Conservation (phyloP, 2,113 vertebrate genomes). For the Hystrix cristata region DNA sequence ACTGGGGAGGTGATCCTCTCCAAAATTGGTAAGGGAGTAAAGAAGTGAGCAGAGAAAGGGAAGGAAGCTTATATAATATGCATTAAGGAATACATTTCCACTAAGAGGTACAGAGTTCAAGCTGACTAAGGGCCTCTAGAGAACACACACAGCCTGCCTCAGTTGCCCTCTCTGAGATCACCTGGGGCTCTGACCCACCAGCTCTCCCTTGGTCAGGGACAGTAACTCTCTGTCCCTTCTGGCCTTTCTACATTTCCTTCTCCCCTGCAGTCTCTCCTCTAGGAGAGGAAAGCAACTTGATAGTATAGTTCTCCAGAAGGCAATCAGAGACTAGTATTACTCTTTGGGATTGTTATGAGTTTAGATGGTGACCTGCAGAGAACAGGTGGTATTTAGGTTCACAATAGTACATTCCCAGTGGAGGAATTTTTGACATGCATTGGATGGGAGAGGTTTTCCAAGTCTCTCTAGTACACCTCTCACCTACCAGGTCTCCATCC, state of each 20-base stretch:
- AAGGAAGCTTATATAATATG: neutral
- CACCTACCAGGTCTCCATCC: neutral
- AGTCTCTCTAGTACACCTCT: neutral
- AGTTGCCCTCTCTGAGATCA: neutral
- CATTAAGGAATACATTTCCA: neutral
- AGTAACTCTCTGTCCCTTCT: neutral
- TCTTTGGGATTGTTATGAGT: neutral
- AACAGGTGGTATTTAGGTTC: neutral
- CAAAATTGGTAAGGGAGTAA: neutral
- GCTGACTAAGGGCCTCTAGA: neutral
- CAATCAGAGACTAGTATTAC: neutral
- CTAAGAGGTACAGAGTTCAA: neutral
- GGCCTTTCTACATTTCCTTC: neutral
- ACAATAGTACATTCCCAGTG: neutral
- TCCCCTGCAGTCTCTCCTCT: neutral
- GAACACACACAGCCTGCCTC: neutral
- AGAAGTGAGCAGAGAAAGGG: neutral
- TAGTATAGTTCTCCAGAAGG: neutral
- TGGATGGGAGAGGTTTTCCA: neutral
- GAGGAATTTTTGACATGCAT: neutral
- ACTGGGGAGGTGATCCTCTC: neutral
- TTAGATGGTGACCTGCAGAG: neutral
- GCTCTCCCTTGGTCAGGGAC: neutral
- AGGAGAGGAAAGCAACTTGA: slow-evolving; percentile 13
- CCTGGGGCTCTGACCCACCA: neutral